Base-by-base conservation (phyloP, 2,797 vertebrate genomes). In the Mergus octosetaceus region DNA sequence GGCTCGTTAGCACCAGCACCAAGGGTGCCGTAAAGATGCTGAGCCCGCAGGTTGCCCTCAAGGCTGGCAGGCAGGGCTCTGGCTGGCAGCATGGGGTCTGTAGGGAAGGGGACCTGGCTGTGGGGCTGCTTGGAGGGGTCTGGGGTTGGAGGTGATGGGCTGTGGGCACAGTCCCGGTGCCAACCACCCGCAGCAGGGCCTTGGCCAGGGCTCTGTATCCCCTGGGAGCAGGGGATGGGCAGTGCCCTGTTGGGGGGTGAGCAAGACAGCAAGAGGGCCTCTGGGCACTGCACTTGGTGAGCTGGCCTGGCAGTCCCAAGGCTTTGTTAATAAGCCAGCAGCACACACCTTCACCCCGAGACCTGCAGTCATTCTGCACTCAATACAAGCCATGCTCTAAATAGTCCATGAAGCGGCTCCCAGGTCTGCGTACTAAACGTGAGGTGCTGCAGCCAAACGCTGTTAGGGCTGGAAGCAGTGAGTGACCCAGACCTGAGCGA, bases 61-160 rank as follows among this genome's bases (percentile, higher is more conserved):
- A 1, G 36, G 53, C 14, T 73, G 61, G 28, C 28, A 28, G 53
- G 25, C 2, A 4, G 17, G 12, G 30, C 1, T 39, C 18, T 51
- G 36, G 32, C 24, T 66, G 39, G 3, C 13, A 30, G 30, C 0
- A 0, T 0, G 24, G 36, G 27, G 39, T 2, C 1, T 3, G 57
- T 4, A 25, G 22, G 25, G 38, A 7, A 3, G 19, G 69, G n/a
- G 32, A 4, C 7, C 13, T 12, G 34, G 61, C 15, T 0, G 13
- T 8, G 3, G 49, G 13, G 32, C 49, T 5, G 70, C 32, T 8
- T 3, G 36, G 75, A 45, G 12, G 18, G 58, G 36, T 15, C 5
- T 17, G 28, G 53, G 25, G 27, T 43, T 3, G 4, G 45, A 0
- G 4, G 38, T 9, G 58, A 11, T 0, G 1, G 28, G 45, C 45